A percentile compares a stretch with the other conserved stretches of the same genome.
phyloP scores from a whole-genome alignment of 2,888 invertebrate genomes.

The Drosophila macrospina region DNA sequence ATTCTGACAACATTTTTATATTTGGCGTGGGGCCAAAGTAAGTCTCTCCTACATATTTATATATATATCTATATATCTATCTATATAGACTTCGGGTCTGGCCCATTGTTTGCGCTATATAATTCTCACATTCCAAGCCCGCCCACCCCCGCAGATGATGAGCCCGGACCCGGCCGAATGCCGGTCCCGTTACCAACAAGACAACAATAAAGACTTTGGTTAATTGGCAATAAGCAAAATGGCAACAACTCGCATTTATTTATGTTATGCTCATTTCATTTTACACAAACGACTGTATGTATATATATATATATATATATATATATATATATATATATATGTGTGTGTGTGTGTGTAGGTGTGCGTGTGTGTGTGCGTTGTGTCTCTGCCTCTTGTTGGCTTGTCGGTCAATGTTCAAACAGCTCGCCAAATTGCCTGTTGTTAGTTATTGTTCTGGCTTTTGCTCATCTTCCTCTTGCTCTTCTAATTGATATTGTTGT shows the following conservation, averaged over 20 bases:
- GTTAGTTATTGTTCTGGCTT: constrained; percentile 23
- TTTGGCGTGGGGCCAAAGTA: constrained; percentile 72
- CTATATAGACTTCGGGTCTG: constrained; percentile 31
- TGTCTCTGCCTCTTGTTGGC: constrained; percentile 3
- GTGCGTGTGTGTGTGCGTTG: constrained; percentile 7
- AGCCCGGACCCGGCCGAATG: background rate
- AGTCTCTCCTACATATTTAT: constrained; percentile 53
- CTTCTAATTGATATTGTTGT: background rate
- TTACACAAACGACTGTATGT: constrained; percentile 18
- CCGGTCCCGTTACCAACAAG: constrained; percentile 49
- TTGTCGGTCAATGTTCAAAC: constrained; percentile 67
- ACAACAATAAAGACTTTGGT: constrained; percentile 76
- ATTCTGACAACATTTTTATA: constrained; percentile 67
- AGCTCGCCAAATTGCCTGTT: constrained; percentile 59
- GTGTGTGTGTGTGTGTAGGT: background rate
- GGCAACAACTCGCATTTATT: constrained; percentile 76
- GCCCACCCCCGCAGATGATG: background rate
- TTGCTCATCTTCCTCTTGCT: background rate
- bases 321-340: constrained; percentile 13
- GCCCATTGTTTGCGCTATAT: constrained; percentile 73
- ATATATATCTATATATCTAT: no score
- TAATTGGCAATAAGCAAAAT: constrained; percentile 81
- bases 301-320: constrained; percentile 13
- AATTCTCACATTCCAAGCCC: constrained; percentile 58
- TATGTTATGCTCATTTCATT: constrained; percentile 66